These are phyloP conservation scores for Nannospalax galili DNA, from an alignment of 2,113 vertebrate genomes.

Conservation along the genomic window DNA sequence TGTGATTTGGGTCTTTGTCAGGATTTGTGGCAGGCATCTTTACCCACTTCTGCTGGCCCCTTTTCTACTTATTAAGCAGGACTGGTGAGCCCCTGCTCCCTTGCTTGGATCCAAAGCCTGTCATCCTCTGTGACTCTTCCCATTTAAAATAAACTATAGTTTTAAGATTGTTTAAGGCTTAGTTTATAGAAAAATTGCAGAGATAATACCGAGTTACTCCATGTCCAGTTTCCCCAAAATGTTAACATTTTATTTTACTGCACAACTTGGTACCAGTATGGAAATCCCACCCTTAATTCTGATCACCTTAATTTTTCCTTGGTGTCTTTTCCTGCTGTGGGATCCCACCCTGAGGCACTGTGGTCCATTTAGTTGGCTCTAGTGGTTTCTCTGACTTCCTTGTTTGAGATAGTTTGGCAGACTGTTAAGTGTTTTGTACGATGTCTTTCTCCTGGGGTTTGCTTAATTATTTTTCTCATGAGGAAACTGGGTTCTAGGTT, in stretches of 20 bases:
- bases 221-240: background rate
- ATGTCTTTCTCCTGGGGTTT: background rate
- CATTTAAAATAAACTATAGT: background rate
- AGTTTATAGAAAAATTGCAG: background rate
- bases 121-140: accelerated
- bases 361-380: background rate
- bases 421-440: background rate
- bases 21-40: background rate
- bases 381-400: background rate
- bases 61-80: too few species aligned
- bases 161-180: background rate
- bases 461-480: background rate
- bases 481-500: background rate
- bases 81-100: accelerated
- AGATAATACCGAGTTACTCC: background rate
- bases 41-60: background rate
- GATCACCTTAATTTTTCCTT: too few species aligned
- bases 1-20: background rate
- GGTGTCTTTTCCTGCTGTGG: background rate
- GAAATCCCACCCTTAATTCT: accelerated
- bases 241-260: background rate
- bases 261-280: background rate
- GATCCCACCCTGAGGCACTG: background rate
- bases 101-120: background rate
- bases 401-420: background rate